Evolutionary conservation across 2,113 vertebrate genomes (phyloP), one percentile per base, ranked within the genome.

Genomic region (Clarias magur): DNA sequence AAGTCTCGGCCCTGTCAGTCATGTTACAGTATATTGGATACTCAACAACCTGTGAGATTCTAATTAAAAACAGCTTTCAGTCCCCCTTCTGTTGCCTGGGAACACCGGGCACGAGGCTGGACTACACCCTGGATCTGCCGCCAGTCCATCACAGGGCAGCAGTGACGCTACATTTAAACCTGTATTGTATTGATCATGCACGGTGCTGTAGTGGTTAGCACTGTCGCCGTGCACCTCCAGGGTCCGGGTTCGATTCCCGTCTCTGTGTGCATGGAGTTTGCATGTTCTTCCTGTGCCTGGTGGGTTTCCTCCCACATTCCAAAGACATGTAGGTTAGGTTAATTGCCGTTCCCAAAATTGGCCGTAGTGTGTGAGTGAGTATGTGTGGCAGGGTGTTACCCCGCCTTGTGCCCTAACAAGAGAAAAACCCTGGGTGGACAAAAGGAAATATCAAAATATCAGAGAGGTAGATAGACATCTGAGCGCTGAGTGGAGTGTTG

Each of bases 401-500:
- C 34, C 34, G 34, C 34, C 34, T 3, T 38, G 34, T 2, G 34
- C 34, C 34, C 34, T 38, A 38, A 75, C 34, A 48, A 4, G 23
- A 78, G 53, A 75, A 48, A 53, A 56, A 30, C 2, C 54, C 53
- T 30, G 54, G 84, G 67, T 67, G 67, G 59, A 84, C 78, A 72
- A 75, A 34, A 81, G 25, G 72, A 67, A 86, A n/a, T 70, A 19
- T 81, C 21, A 83, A 42, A 70, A 42, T 70, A 60, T 60, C 75
- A 85, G 25, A 76, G 86, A 82, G 27, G 53, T 5, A 85, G 48
- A 60, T 48, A 17, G 60, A 59, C 60, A 80, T 19, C 30, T 63
- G 34, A 60, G 19, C 11, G 42, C 4, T n/a, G 83, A 79, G 54
- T 72, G 60, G 12, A 80, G 56, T 27, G 87, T 81, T 83, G 88